Conservation (phyloP, 2,113 vertebrate genomes). For the Raja brachyura region DNA sequence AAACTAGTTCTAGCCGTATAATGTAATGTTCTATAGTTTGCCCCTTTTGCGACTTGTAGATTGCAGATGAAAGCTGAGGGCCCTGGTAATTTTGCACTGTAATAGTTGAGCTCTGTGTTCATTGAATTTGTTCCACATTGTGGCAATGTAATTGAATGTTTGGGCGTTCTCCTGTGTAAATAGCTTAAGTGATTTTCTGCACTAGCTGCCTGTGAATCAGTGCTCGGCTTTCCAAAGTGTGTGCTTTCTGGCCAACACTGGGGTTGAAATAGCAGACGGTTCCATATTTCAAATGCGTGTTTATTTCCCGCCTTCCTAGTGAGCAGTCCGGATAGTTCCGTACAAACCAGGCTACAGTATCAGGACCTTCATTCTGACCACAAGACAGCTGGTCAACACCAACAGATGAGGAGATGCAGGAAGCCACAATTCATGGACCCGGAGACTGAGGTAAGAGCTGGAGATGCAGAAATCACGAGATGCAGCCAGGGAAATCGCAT, state of each 20-base stretch:
- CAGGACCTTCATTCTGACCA: not conserved
- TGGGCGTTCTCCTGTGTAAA: not conserved
- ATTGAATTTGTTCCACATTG: not conserved
- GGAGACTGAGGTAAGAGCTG: not conserved
- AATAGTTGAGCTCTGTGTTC: not conserved
- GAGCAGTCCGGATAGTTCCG: not conserved
- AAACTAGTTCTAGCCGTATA: not conserved
- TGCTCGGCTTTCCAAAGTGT: not conserved
- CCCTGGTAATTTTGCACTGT: not conserved
- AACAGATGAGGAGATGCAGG: not conserved
- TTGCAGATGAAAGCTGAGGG: not conserved
- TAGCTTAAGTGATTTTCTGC: not conserved
- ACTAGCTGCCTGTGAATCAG: too few relatives aligned
- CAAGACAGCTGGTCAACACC: not conserved
- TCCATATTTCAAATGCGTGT: not conserved
- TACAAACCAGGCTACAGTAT: not conserved
- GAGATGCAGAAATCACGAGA: not conserved
- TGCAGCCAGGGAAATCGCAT: not conserved
- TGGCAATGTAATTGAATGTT: not conserved
- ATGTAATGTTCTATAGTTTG: not conserved
- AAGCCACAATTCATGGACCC: not conserved
- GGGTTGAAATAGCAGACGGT: not conserved
- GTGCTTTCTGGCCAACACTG: not conserved
- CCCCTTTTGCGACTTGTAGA: not conserved
- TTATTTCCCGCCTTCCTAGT: not conserved